These are phyloP conservation scores for Paralvinella palmiformis DNA, from an alignment of 1,140 invertebrate species.

Conservation along the genomic window DNA sequence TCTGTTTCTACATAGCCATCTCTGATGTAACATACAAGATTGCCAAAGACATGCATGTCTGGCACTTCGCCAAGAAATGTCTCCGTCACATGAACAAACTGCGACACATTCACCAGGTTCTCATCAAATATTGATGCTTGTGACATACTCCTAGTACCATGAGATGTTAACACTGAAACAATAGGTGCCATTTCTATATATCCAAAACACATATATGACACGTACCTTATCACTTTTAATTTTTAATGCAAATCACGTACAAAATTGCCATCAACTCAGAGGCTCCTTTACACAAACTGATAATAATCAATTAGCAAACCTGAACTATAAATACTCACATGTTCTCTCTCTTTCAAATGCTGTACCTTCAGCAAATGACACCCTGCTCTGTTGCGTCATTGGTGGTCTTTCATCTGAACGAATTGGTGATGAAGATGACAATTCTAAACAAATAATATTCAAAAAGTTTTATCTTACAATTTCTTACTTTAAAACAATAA, in stretches of 20 bases:
- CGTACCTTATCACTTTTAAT: neutral
- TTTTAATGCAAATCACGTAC: neutral
- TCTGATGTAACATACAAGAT: slow-evolving; percentile 33
- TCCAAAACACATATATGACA: neutral
- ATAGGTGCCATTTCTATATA: neutral
- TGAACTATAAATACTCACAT: slow-evolving; percentile 21
- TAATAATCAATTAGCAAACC: neutral
- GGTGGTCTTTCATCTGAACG: neutral
- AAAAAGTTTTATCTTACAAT: neutral
- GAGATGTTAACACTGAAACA: slow-evolving; percentile 10
- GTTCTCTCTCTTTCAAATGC: slow-evolving; percentile 36
- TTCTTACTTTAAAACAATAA: neutral
- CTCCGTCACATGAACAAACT: slow-evolving; percentile 47
- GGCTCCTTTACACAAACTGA: neutral
- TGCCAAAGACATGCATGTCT: slow-evolving; percentile 25
- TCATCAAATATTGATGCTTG: slow-evolving; percentile 46
- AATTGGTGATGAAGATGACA: neutral
- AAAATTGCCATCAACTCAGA: neutral
- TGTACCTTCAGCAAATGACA: slow-evolving; percentile 42
- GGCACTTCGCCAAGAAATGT: slow-evolving; percentile 43
- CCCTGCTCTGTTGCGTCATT: slow-evolving; percentile 19
- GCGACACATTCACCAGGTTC: slow-evolving; percentile 40
- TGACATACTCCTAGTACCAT: slow-evolving; percentile 27
- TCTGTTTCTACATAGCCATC: slow-evolving; percentile 45
- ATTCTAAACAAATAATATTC: neutral